Conservation (phyloP, 2,113 vertebrate species). For the Nettapus auritus region DNA sequence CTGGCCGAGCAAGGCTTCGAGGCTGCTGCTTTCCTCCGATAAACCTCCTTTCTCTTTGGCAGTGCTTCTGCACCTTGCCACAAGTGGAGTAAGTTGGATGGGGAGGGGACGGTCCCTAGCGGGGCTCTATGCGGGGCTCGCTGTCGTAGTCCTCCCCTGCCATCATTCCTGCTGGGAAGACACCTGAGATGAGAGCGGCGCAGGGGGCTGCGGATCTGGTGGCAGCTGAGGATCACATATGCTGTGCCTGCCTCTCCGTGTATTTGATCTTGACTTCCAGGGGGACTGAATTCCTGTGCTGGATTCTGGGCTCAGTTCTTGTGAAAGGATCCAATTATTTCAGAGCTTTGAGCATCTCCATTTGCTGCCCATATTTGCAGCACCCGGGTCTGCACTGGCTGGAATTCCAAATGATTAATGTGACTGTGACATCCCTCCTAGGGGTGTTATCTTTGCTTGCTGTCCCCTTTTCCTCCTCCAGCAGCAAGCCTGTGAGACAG, state of each 20-base stretch:
- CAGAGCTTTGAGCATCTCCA: conserved; percentile 67
- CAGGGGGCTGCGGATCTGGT: not conserved
- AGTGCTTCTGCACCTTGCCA: not conserved
- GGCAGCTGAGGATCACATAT: conserved; percentile 6
- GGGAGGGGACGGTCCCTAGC: not conserved
- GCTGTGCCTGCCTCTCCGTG: conserved; percentile 2
- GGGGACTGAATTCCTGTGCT: conserved; percentile 65
- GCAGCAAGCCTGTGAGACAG: conserved; percentile 45
- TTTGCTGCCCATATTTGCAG: conserved; percentile 68
- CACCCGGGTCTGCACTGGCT: conserved; percentile 5
- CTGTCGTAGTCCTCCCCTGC: not conserved
- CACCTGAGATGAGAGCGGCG: conserved; percentile 15
- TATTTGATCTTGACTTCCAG: conserved; percentile 55
- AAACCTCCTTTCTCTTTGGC: not conserved
- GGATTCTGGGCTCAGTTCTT: conserved; percentile 55
- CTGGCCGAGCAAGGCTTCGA: not conserved
- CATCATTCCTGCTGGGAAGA: not conserved
- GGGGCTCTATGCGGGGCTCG: not conserved
- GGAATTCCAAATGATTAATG: conserved; percentile 67
- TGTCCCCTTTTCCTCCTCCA: conserved; percentile 60
- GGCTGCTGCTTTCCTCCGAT: not conserved
- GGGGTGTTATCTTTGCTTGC: conserved; percentile 67
- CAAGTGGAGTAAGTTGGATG: not conserved
- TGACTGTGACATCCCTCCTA: conserved; percentile 68
- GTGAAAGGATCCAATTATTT: conserved; percentile 70